A percentile compares a stretch with the other conserved stretches of the same genome.
phyloP scores from a whole-genome alignment of 2,113 vertebrate genomes.

The Cavia aperea region DNA sequence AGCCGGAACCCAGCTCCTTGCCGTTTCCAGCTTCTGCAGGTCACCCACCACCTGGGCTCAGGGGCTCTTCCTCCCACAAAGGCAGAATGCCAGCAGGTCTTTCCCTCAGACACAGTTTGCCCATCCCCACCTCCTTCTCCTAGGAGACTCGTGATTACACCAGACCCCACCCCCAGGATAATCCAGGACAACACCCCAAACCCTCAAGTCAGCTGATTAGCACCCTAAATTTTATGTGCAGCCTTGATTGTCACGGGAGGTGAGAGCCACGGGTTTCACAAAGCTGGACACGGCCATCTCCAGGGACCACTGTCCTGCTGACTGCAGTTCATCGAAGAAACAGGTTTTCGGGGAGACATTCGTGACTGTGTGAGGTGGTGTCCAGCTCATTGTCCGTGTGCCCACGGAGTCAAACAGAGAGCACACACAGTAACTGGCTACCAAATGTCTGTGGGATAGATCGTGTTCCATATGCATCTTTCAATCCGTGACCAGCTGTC shows the following conservation, averaged over 20 bases:
- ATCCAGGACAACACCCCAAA: too few species aligned
- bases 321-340: background rate
- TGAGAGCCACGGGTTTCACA: fast-evolving
- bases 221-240: background rate
- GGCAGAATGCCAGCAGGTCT: fast-evolving
- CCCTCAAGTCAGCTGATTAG: background rate
- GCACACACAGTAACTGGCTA: fast-evolving
- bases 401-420: background rate
- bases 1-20: fast-evolving
- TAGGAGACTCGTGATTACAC: fast-evolving
- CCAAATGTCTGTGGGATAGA: background rate
- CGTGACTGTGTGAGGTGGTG: background rate
- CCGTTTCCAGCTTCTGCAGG: background rate
- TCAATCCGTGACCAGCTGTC: background rate
- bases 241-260: fast-evolving
- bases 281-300: too few species aligned
- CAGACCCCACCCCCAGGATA: fast-evolving
- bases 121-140: background rate
- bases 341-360: background rate
- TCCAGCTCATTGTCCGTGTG: too few species aligned
- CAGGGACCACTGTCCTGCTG: background rate
- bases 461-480: fast-evolving
- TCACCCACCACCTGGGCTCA: fast-evolving
- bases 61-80: background rate
- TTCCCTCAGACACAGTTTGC: background rate